These are phyloP conservation scores for Silurus asotus DNA, from an alignment of 2,113 vertebrate species.

Conservation along the genomic window DNA sequence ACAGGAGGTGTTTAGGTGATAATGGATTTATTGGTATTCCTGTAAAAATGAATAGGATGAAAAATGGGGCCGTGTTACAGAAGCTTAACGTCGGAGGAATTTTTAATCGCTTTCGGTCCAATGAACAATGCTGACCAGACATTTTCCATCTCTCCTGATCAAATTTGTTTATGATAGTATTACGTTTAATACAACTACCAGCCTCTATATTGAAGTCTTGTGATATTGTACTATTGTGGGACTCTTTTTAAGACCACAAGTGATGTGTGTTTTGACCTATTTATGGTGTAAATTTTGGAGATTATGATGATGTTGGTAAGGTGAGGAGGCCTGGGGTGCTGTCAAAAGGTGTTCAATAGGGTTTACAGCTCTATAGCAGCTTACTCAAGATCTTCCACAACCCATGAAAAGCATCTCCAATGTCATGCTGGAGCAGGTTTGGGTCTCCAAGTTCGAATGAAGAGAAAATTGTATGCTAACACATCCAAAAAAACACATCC, in stretches of 20 bases:
- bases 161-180: background rate
- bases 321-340: too few species aligned
- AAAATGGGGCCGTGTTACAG: background rate
- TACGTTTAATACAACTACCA: background rate
- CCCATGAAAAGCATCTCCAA: too few species aligned
- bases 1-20: conserved; percentile 32
- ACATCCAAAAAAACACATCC: too few species aligned
- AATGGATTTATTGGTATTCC: conserved; percentile 37
- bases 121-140: background rate
- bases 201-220: background rate
- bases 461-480: too few species aligned
- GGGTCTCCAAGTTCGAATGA: too few species aligned
- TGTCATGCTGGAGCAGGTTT: too few species aligned
- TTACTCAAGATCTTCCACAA: too few species aligned
- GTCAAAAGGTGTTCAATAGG: too few species aligned
- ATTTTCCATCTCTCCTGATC: background rate
- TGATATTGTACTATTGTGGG: background rate
- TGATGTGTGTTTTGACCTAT: too few species aligned
- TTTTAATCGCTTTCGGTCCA: background rate
- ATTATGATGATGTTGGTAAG: too few species aligned
- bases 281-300: too few species aligned
- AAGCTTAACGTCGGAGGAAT: background rate
- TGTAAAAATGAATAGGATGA: background rate
- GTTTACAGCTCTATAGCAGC: too few species aligned
- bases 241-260: background rate